Conservation (phyloP, 2,888 invertebrate species). For the Abrostola triplasia region DNA sequence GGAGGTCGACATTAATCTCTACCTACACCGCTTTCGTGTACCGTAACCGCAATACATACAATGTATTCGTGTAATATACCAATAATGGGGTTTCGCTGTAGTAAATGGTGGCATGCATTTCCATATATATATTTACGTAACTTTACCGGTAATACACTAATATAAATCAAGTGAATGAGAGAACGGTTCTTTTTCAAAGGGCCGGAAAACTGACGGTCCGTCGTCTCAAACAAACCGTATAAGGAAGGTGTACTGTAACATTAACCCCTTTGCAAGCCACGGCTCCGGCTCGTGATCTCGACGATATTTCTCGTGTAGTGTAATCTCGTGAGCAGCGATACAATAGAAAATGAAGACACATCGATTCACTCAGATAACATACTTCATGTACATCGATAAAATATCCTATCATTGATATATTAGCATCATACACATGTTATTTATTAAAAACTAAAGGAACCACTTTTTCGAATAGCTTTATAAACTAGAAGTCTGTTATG, state of each 20-base stretch:
- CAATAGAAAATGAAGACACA: conserved; percentile 32
- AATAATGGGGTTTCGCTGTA: conserved; percentile 17
- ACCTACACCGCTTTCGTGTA: conserved; percentile 62
- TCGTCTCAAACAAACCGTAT: conserved; percentile 59
- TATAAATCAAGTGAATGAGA: conserved; percentile 44
- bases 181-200: conserved; percentile 68
- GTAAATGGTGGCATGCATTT: conserved; percentile 22
- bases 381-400: conserved; percentile 10
- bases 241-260: conserved; percentile 72
- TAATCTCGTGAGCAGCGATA: conserved; percentile 49
- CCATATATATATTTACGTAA: conserved; percentile 25
- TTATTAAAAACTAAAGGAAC: conserved; percentile 1
- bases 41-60: conserved; percentile 52
- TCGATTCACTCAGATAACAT: conserved; percentile 27
- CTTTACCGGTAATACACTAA: conserved; percentile 22
- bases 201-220: conserved; percentile 62
- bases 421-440: not conserved
- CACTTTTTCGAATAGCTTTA: not conserved
- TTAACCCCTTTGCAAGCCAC: conserved; percentile 73
- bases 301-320: conserved; percentile 55
- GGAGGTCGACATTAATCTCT: conserved; percentile 63
- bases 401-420: conserved; percentile 11
- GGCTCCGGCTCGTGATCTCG: conserved; percentile 67
- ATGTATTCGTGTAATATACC: conserved; percentile 29
- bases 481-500: too few relatives aligned